phyloP scores from a whole-genome alignment of 1,140 invertebrate species.

The Gryon sp. region DNA sequence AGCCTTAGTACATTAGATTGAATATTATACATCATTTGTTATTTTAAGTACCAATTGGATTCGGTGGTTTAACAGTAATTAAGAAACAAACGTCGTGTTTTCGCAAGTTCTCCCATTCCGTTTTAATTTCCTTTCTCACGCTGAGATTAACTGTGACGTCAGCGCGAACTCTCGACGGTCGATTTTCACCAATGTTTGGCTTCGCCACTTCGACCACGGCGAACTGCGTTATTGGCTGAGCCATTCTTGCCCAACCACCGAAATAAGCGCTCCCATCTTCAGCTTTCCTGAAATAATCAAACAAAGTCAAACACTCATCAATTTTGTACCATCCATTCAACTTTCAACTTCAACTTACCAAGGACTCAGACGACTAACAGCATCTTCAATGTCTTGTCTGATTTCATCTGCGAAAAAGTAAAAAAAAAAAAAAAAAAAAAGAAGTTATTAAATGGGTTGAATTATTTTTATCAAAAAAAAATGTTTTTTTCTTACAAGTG shows the following conservation, averaged over 20 bases:
- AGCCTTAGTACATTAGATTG: too few species aligned
- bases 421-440: not conserved
- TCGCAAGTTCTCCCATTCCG: conserved; percentile 97
- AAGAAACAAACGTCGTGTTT: conserved; percentile 99
- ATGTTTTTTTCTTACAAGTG: conserved; percentile 87
- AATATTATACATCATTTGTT: too few species aligned
- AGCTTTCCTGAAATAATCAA: conserved; percentile 82
- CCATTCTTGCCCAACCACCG: conserved; percentile 99
- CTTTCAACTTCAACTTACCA: too few species aligned
- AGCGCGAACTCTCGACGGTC: conserved; percentile 95
- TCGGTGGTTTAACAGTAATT: conserved; percentile 91
- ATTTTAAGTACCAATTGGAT: conserved; percentile 85
- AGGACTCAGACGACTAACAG: conserved; percentile 94
- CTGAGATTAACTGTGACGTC: conserved; percentile 96
- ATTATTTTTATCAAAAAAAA: not conserved
- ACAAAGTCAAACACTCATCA: conserved; percentile 8
- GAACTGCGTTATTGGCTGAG: conserved; percentile 95
- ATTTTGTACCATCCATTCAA: too few species aligned
- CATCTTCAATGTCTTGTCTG: conserved; percentile 98
- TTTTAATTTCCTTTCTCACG: conserved; percentile 93
- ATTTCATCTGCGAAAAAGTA: conserved; percentile 90
- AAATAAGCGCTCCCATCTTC: conserved; percentile 94
- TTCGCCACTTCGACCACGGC: conserved; percentile 96
- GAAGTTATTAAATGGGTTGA: not conserved
- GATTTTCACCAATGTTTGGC: conserved; percentile 94